A percentile compares a stretch with the other conserved stretches of the same genome.
Conservation (phyloP, 2,888 invertebrate species). For the Eupithecia vulgata region DNA sequence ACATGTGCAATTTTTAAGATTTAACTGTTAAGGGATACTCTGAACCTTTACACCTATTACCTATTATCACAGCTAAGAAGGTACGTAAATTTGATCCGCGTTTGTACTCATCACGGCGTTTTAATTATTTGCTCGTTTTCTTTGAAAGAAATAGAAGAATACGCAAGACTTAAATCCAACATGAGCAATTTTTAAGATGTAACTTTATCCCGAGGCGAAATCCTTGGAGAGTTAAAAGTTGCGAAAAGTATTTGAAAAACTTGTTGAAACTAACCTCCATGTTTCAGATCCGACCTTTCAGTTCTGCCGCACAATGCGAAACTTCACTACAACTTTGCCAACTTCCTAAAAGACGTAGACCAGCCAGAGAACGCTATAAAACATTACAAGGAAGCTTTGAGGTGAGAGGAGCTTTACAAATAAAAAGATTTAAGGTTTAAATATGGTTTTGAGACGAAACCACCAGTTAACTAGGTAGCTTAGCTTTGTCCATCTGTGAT, state of each 20-base stretch:
- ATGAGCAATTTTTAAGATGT: not conserved
- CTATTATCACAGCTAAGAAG: not conserved
- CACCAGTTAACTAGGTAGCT: too few relatives aligned
- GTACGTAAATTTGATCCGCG: not conserved
- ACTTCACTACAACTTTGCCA: constrained; percentile 95
- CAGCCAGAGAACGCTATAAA: constrained; percentile 88
- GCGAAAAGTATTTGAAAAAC: not conserved
- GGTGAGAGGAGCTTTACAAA: constrained; percentile 84
- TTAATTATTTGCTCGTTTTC: not conserved
- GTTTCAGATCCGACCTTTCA: constrained; percentile 88
- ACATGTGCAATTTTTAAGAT: not conserved
- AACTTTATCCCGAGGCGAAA: not conserved
- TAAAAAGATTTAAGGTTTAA: not conserved
- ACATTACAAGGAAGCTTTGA: constrained; percentile 91
- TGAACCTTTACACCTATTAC: too few relatives aligned
- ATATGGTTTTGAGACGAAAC: not conserved
- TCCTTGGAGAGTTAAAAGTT: not conserved
- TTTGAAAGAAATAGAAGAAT: too few relatives aligned
- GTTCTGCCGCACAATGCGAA: constrained; percentile 94
- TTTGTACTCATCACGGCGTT: not conserved
- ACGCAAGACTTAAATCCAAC: not conserved
- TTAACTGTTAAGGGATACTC: too few relatives aligned
- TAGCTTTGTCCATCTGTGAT: too few relatives aligned
- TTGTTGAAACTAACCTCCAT: constrained; percentile 11
- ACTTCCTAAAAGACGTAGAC: constrained; percentile 91